Percentiles rank a stretch among this genome's conserved stretches.
Evolutionary conservation across 2,888 invertebrate genomes (phyloP).

Genomic region (Tromatobia lineatoria): DNA sequence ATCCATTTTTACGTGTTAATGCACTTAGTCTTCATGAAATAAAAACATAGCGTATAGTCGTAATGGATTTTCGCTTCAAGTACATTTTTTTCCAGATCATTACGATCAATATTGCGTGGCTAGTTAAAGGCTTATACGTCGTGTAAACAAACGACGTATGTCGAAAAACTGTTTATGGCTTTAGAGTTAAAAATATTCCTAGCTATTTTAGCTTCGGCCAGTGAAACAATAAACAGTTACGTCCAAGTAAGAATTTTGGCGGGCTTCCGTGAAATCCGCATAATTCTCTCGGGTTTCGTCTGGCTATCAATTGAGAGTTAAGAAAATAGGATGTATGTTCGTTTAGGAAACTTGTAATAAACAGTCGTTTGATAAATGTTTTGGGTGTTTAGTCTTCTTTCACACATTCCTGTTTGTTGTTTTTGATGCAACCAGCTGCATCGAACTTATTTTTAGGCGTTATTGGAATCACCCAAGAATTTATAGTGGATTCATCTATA

Average conservation of each 20-base stretch:
- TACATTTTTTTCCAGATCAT: neutral
- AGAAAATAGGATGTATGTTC: slow-evolving; percentile 3
- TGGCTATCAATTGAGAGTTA: neutral
- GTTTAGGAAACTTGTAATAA: neutral
- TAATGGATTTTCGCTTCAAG: too few relatives aligned
- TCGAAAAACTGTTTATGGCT: too few relatives aligned
- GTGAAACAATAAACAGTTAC: slow-evolving; percentile 2
- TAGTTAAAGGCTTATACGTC: too few relatives aligned
- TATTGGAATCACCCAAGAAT: neutral
- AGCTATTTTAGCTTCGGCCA: neutral
- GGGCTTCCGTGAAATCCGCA: neutral
- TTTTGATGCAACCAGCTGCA: neutral
- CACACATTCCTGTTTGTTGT: neutral
- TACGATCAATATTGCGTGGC: neutral
- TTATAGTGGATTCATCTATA: neutral
- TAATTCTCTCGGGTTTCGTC: neutral
- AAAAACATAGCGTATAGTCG: too few relatives aligned
- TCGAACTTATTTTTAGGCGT: neutral
- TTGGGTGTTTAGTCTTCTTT: neutral
- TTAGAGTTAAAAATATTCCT: neutral
- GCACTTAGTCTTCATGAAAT: too few relatives aligned
- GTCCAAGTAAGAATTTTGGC: neutral
- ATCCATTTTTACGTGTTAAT: too few relatives aligned
- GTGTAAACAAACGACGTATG: too few relatives aligned
- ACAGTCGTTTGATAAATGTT: slow-evolving; percentile 1